phyloP scores from a whole-genome alignment of 2,113 vertebrate species.

The Laticauda colubrina region DNA sequence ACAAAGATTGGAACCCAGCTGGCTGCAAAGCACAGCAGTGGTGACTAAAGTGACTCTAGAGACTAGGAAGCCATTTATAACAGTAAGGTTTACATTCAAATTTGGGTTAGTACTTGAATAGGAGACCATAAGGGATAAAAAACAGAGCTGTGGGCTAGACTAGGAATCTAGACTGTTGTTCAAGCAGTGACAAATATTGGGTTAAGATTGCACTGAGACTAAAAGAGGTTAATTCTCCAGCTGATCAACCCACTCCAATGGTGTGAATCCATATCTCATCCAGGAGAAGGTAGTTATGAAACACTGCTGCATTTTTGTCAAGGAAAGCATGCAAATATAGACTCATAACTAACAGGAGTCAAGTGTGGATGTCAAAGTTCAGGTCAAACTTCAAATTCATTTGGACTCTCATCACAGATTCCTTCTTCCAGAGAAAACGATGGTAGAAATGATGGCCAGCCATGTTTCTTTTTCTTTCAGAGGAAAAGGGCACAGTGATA shows the following conservation, averaged over 20 bases:
- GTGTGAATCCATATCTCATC: not conserved
- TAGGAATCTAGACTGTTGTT: not conserved
- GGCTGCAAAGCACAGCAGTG: not conserved
- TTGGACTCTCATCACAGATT: not conserved
- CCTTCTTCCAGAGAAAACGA: not conserved
- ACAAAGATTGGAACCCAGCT: not conserved
- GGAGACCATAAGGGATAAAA: not conserved
- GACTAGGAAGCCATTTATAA: not conserved
- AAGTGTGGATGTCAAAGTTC: not conserved
- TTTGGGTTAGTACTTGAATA: not conserved
- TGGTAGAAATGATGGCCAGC: not conserved
- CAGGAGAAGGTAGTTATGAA: not conserved
- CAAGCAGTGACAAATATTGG: not conserved
- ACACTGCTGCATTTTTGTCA: not conserved
- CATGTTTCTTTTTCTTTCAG: not conserved
- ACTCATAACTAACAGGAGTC: not conserved
- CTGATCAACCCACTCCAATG: not conserved
- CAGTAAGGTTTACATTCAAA: not conserved
- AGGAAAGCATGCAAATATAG: not conserved
- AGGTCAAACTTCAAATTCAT: not conserved
- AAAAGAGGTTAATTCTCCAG: not conserved
- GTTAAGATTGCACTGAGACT: not conserved
- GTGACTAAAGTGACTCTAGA: not conserved
- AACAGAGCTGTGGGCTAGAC: not conserved
- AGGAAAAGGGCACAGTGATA: not conserved